These are phyloP conservation scores for Scomberomorus guttatus DNA, from an alignment of 2,797 vertebrate species.

Conservation along the genomic window DNA sequence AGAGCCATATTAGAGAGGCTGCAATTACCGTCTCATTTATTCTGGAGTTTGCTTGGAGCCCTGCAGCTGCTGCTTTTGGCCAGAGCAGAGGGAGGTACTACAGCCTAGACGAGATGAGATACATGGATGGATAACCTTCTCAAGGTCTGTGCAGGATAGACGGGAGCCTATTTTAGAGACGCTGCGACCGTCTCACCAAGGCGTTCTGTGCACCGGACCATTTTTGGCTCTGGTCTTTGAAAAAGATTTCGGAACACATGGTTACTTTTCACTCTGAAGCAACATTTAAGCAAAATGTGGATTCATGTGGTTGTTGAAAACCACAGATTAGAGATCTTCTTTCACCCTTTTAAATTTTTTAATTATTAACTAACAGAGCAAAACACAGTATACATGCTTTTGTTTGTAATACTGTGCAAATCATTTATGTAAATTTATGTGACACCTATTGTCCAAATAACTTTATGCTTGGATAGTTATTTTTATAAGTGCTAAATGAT, in stretches of 20 bases:
- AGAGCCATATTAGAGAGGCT: no score
- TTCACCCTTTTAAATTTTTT: slow-evolving; percentile 18
- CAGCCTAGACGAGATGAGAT: slow-evolving; percentile 51
- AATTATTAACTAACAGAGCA: slow-evolving; percentile 41
- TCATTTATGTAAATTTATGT: slow-evolving; percentile 23
- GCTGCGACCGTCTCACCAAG: not conserved
- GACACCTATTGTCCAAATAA: not conserved
- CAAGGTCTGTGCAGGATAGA: slow-evolving; percentile 52
- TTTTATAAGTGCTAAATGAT: not conserved
- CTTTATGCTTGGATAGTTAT: not conserved
- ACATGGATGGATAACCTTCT: slow-evolving; percentile 59
- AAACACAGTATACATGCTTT: slow-evolving; percentile 32
- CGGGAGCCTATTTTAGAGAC: slow-evolving; percentile 11
- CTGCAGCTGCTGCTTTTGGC: slow-evolving; percentile 28
- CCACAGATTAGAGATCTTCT: slow-evolving; percentile 9
- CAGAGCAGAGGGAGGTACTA: slow-evolving; percentile 25
- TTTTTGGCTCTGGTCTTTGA: slow-evolving; percentile 1
- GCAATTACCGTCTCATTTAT: slow-evolving; percentile 41
- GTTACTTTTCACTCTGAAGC: not conserved
- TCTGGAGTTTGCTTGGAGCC: slow-evolving; percentile 29
- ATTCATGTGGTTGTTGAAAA: slow-evolving; percentile 5
- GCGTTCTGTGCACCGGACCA: slow-evolving; percentile 27
- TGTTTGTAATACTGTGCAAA: slow-evolving; percentile 6
- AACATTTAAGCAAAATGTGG: slow-evolving; percentile 12
- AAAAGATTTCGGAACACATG: not conserved